Evolutionary conservation across 2,797 vertebrate genomes (phyloP).

Genomic region (Chanos chanos): DNA sequence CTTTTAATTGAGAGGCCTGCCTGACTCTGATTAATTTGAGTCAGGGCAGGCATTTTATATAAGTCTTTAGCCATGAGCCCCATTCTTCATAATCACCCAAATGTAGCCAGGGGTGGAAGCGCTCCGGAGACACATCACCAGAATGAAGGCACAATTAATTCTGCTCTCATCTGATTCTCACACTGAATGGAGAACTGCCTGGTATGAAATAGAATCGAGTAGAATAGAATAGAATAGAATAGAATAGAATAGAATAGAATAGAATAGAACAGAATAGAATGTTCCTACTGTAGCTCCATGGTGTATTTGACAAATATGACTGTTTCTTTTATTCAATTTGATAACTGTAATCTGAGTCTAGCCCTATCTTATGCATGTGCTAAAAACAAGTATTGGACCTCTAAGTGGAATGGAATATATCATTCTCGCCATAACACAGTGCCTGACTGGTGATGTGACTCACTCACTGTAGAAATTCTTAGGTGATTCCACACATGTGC

Average conservation of each 20-base stretch:
- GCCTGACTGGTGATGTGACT: too few relatives aligned
- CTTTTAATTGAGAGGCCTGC: background rate
- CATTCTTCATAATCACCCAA: constrained; percentile 1
- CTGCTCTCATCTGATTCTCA: too few relatives aligned
- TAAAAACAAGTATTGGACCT: too few relatives aligned
- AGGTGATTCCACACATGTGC: background rate
- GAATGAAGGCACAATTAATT: too few relatives aligned
- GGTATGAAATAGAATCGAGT: background rate
- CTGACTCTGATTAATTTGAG: background rate
- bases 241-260: background rate
- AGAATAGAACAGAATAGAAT: background rate
- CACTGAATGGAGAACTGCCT: too few relatives aligned
- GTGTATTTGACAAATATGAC: too few relatives aligned
- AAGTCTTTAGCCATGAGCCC: background rate
- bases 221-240: background rate
- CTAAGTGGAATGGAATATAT: too few relatives aligned
- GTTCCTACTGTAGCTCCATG: background rate
- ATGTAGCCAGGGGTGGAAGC: background rate
- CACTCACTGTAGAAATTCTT: too few relatives aligned
- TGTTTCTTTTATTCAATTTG: background rate
- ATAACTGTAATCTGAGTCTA: too few relatives aligned
- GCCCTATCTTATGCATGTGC: too few relatives aligned
- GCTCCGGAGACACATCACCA: too few relatives aligned
- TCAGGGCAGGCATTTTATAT: background rate
- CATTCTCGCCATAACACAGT: too few relatives aligned